phyloP scores from a whole-genome alignment of 23 tunicate species.

The Trididemnum miniatum region DNA sequence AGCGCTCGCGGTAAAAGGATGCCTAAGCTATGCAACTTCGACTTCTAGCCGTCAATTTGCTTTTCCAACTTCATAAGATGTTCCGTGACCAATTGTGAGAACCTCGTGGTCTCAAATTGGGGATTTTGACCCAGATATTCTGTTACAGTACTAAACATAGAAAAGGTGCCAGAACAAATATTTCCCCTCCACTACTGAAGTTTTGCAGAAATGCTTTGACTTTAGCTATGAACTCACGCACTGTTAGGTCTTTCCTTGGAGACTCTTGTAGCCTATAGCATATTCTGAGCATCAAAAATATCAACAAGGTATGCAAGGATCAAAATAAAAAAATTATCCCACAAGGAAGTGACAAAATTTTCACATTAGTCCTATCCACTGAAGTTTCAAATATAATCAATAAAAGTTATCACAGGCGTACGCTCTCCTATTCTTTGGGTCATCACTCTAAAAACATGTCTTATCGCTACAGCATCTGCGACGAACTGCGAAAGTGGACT shows the following conservation, averaged over 20 bases:
- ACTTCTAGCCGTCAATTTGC: conserved; percentile 41
- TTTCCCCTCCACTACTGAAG: conserved; percentile 36
- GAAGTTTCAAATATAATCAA: too few species aligned
- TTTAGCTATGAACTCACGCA: conserved; percentile 30
- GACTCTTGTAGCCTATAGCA: conserved; percentile 18
- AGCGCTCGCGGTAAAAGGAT: conserved; percentile 48
- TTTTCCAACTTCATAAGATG: conserved; percentile 41
- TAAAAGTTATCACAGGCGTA: too few species aligned
- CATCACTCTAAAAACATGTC: too few species aligned
- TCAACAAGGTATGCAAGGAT: conserved; percentile 33
- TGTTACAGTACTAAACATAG: conserved; percentile 24
- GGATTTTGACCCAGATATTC: conserved; percentile 24
- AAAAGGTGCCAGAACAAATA: conserved; percentile 22
- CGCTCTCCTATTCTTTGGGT: too few species aligned
- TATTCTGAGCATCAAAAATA: conserved; percentile 30
- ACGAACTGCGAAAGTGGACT: conserved; percentile 26
- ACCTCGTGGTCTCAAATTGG: conserved; percentile 30
- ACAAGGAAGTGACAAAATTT: conserved; percentile 9
- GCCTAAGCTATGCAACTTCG: conserved; percentile 45
- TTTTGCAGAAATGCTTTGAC: conserved; percentile 30
- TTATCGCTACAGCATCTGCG: too few species aligned
- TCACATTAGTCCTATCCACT: conserved; percentile 25
- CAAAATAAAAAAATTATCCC: conserved; percentile 25
- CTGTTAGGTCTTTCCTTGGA: conserved; percentile 19
- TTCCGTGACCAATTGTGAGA: conserved; percentile 39